Base-by-base conservation (phyloP, 2,797 vertebrate species). In the Pantherophis alleghaniensis region DNA sequence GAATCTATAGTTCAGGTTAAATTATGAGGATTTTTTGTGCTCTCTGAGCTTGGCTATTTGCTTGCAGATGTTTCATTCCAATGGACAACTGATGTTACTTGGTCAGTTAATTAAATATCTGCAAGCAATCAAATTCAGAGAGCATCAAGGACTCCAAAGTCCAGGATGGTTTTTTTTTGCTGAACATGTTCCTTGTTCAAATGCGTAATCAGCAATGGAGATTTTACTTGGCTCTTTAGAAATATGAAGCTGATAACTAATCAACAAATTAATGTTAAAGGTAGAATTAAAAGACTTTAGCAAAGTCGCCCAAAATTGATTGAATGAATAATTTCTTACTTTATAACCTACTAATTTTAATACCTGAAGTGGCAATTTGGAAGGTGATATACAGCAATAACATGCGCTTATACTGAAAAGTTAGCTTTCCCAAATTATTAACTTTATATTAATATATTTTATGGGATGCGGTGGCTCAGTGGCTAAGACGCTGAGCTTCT, bases 381-480 rank as follows among this genome's bases (percentile, higher is more conserved):
- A 60, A 60, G 24, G 20, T 79, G 53, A 74, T 13, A 20, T 14
- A 10, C 94, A 95, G 95, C 94, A 79, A 18, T 91, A 92, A 94
- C 92, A 94, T 37, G 57, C 86, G 55, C 87, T 95, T 95, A 93
- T 90, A 26, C 53, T 90, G 32, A 92, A 92, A 90, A 53, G 93
- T 87, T 26, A 94, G 1, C 6, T n/a, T 91, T 74, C 94, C 91
- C 86, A 92, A 95, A 93, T 10, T 32, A 95, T 94, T 91, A 87
- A 11, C 0, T 55, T 90, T 56, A 18, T 60, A 18, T 66, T 12
- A 83, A 94, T 89, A 88, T 92, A 79, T 24, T 59, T 83, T 60
- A 32, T 6, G 47, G 5, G 1, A 47, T 47, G 47, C 5, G 5
- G 47, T 47, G 47, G 47, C 47, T 47, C 47, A 47, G 47, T 47